phyloP scores from a whole-genome alignment of 1,140 invertebrate genomes.

The Schlechtendalia chinensis region DNA sequence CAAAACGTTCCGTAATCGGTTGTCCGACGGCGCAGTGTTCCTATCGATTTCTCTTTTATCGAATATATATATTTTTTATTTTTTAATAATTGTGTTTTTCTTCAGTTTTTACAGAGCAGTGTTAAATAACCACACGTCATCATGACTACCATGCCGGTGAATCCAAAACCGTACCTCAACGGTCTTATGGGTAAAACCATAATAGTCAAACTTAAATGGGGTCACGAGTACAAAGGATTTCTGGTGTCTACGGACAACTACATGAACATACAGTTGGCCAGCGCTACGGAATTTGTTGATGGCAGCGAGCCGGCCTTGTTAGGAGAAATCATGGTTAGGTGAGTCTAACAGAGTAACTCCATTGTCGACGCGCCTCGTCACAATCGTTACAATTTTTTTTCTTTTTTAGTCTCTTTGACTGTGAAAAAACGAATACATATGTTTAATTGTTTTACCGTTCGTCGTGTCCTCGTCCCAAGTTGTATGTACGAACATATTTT shows the following conservation, averaged over 20 bases:
- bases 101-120: background rate
- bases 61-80: too few relatives aligned
- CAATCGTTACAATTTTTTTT: too few relatives aligned
- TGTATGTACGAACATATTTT: background rate
- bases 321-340: constrained; percentile 95
- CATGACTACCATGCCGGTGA: constrained; percentile 86
- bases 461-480: too few relatives aligned
- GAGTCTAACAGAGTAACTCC: constrained; percentile 63
- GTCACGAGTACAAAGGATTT: constrained; percentile 98
- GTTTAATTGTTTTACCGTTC: background rate
- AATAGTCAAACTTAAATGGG: constrained; percentile 98
- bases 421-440: background rate
- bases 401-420: too few relatives aligned
- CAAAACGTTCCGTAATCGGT: too few relatives aligned
- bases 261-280: constrained; percentile 98
- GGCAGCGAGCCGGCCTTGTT: constrained; percentile 87
- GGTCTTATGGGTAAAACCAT: constrained; percentile 95
- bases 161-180: constrained; percentile 99
- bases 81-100: background rate
- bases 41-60: too few relatives aligned
- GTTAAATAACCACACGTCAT: constrained; percentile 26
- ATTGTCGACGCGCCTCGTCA: too few relatives aligned
- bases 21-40: too few relatives aligned
- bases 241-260: constrained; percentile 97
- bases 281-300: constrained; percentile 97